Conservation (phyloP, 1,140 invertebrate genomes). For the Polypedilum vanderplanki region DNA sequence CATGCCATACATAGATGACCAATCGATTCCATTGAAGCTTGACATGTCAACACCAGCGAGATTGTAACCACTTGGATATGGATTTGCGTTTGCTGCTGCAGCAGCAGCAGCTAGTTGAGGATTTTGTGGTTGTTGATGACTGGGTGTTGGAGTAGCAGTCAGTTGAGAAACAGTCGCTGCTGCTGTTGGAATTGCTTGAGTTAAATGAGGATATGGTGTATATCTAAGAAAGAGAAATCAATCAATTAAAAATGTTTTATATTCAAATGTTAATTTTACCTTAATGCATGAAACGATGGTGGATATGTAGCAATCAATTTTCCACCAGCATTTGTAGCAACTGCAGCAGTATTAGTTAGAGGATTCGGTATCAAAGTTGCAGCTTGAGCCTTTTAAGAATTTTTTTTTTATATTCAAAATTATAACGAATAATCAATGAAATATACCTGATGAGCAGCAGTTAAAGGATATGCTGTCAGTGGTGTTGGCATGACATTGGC, state of each 20-base stretch:
- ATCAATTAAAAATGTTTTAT: background rate
- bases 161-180: conserved; percentile 44
- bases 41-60: conserved; percentile 84
- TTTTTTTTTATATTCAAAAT: background rate
- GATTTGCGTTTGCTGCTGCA: conserved; percentile 52
- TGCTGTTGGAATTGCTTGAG: conserved; percentile 39
- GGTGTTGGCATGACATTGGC: conserved; percentile 50
- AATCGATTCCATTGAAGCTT: conserved; percentile 82
- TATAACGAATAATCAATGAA: conserved; percentile 32
- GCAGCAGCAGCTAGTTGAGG: conserved; percentile 44
- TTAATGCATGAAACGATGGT: conserved; percentile 42
- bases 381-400: conserved; percentile 42
- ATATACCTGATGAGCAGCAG: conserved; percentile 50
- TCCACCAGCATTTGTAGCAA: conserved; percentile 50
- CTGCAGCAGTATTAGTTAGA: conserved; percentile 41
- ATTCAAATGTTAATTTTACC: conserved; percentile 35
- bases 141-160: conserved; percentile 43
- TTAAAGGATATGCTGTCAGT: conserved; percentile 51
- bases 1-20: conserved; percentile 85
- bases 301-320: conserved; percentile 61
- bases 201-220: conserved; percentile 41
- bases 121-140: conserved; percentile 31
- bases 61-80: conserved; percentile 66
- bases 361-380: conserved; percentile 43
- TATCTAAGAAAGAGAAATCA: conserved; percentile 35